Percentiles rank a stretch among this genome's conserved stretches.
Conservation (phyloP, 2,113 vertebrate species). For the Otus sunia region DNA sequence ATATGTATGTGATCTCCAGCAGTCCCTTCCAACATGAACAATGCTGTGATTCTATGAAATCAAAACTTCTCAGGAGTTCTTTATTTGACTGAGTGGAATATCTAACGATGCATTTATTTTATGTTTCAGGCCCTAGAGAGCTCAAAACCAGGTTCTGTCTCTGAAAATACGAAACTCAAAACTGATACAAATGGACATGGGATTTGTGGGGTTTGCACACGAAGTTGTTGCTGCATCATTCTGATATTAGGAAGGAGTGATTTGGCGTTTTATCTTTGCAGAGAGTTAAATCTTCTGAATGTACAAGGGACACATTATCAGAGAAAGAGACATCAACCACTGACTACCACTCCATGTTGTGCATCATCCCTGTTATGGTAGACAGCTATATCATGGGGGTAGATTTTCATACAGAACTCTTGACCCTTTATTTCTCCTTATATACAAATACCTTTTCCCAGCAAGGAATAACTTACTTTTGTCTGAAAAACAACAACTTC, state of each 20-base stretch:
- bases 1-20: not conserved
- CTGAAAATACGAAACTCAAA: not conserved
- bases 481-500: not conserved
- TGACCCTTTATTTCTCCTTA: not conserved
- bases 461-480: not conserved
- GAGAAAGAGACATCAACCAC: not conserved
- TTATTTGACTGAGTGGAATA: not conserved
- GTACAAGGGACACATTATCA: not conserved
- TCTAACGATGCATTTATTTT: accelerated
- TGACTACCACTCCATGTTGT: not conserved
- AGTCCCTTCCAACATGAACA: not conserved
- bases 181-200: not conserved
- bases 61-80: not conserved
- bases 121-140: not conserved
- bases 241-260: not conserved
- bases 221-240: not conserved
- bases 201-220: not conserved
- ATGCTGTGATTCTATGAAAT: not conserved
- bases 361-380: not conserved
- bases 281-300: not conserved
- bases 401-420: not conserved
- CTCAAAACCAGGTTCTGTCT: not conserved
- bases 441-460: not conserved
- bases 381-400: not conserved
- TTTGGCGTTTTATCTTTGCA: not conserved